Percentiles rank a stretch among this genome's conserved stretches.
Conservation (phyloP, 2,113 vertebrate species). For the Ammodramus savannarum region DNA sequence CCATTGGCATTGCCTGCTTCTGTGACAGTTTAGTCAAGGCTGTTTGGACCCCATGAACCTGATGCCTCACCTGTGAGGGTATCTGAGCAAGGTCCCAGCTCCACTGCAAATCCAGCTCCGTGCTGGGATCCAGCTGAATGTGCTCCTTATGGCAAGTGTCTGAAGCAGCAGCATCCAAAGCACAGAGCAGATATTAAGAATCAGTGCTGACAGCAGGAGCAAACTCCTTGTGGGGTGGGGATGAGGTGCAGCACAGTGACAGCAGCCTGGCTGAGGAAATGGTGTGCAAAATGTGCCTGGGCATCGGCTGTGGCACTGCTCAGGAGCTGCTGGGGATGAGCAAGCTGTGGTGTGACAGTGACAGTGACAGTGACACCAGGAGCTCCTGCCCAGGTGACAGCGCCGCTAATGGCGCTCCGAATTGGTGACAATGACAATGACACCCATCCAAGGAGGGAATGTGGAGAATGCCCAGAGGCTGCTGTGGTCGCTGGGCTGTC, state of each 20-base stretch:
- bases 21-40: neutral
- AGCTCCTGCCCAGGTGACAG: neutral
- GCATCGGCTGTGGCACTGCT: neutral
- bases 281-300: neutral
- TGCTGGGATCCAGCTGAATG: neutral
- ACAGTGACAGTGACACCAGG: neutral
- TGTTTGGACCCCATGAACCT: neutral
- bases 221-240: neutral
- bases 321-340: neutral
- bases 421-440: neutral
- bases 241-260: neutral
- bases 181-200: neutral
- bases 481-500: neutral
- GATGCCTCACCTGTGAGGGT: neutral
- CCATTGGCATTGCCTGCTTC: neutral
- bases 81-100: neutral
- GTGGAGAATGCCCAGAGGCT: neutral
- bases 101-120: rapidly evolving
- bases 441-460: neutral
- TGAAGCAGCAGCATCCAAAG: neutral
- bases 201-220: neutral
- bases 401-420: rapidly evolving
- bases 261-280: neutral
- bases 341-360: neutral
- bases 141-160: neutral